These are phyloP conservation scores for Fistularia commersonii DNA, from an alignment of 2,797 vertebrate genomes.

Conservation along the genomic window DNA sequence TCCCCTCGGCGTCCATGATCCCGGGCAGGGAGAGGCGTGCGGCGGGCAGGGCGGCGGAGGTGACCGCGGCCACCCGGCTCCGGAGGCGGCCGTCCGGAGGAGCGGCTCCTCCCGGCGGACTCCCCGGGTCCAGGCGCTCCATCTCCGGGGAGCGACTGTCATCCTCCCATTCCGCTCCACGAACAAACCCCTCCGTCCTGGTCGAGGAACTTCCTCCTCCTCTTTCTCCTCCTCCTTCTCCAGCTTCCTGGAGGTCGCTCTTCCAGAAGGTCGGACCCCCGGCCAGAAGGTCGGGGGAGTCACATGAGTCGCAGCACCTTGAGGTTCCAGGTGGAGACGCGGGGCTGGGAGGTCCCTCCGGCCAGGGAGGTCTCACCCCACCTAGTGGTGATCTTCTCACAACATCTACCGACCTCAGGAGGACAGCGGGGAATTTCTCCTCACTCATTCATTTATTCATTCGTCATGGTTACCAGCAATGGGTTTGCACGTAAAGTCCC, in stretches of 20 bases:
- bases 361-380: constrained; percentile 18
- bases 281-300: too few relatives aligned
- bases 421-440: too few relatives aligned
- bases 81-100: constrained; percentile 6
- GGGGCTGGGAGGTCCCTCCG: constrained; percentile 27
- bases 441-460: too few relatives aligned
- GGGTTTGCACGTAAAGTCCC: too few relatives aligned
- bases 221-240: too few relatives aligned
- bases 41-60: constrained; percentile 33
- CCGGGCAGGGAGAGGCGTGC: constrained; percentile 67
- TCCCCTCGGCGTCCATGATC: constrained; percentile 77
- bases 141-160: constrained; percentile 16
- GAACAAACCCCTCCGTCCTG: too few relatives aligned
- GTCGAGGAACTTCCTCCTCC: too few relatives aligned
- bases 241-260: too few relatives aligned
- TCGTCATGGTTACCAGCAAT: too few relatives aligned
- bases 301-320: constrained; percentile 66
- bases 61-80: constrained; percentile 48
- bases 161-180: too few relatives aligned
- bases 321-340: constrained; percentile 51
- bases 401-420: too few relatives aligned
- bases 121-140: constrained; percentile 17
- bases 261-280: too few relatives aligned
- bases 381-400: constrained; percentile 50
- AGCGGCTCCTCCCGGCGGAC: constrained; percentile 1